Evolutionary conservation across 2,888 invertebrate species (phyloP).

Genomic region (Apoderus coryli): DNA sequence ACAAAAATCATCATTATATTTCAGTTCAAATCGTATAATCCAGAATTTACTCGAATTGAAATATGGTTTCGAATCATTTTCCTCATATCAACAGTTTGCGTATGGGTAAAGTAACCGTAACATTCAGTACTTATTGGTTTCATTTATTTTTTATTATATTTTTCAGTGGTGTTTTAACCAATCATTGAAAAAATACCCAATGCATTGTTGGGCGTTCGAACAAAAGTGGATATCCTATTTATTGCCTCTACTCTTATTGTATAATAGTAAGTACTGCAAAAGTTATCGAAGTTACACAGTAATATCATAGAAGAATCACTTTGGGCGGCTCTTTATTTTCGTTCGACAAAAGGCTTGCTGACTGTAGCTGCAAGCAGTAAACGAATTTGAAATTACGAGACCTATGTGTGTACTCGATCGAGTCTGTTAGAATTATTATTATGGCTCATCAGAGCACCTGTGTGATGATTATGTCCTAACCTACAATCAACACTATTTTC

Average conservation of each 20-base stretch:
- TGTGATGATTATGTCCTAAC: too few relatives aligned
- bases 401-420: too few relatives aligned
- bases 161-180: conserved; percentile 89
- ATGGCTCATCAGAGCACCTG: too few relatives aligned
- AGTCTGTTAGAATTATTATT: too few relatives aligned
- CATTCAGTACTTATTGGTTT: background rate
- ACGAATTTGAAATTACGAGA: too few relatives aligned
- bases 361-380: too few relatives aligned
- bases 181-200: conserved; percentile 70
- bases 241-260: conserved; percentile 73
- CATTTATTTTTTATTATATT: conserved; percentile 13
- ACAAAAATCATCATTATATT: conserved; percentile 26
- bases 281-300: too few relatives aligned
- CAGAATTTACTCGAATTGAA: conserved; percentile 91
- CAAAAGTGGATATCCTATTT: conserved; percentile 91
- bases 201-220: conserved; percentile 93
- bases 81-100: conserved; percentile 68
- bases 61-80: conserved; percentile 96
- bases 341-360: too few relatives aligned
- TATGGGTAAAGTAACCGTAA: conserved; percentile 84
- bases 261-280: conserved; percentile 83
- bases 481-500: too few relatives aligned
- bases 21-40: conserved; percentile 93
- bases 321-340: too few relatives aligned
- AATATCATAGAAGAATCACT: too few relatives aligned